Percentiles rank a stretch among this genome's conserved stretches.
Conservation (phyloP, 2,797 vertebrate species). For the Sphenodon punctatus region DNA sequence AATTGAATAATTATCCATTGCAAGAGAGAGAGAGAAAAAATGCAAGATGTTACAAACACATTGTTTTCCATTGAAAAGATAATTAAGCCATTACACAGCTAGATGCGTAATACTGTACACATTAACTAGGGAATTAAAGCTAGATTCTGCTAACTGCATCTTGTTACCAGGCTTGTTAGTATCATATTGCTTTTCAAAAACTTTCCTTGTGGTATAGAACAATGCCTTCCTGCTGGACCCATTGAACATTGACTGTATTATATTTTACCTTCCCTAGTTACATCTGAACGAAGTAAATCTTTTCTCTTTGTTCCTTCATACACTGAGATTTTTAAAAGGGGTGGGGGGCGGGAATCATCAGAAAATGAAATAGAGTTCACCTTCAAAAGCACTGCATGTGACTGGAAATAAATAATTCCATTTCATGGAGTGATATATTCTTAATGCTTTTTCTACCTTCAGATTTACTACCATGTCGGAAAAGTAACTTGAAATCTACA, state of each 20-base stretch:
- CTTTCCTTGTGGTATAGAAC: constrained; percentile 23
- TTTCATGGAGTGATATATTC: constrained; percentile 61
- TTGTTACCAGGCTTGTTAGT: constrained; percentile 8
- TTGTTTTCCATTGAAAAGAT: constrained; percentile 1
- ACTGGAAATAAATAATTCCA: constrained; percentile 69
- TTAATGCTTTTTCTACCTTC: constrained; percentile 50
- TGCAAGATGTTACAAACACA: neutral
- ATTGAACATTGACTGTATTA: neutral
- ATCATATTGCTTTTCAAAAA: neutral
- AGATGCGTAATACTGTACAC: neutral
- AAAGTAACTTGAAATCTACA: constrained; percentile 53
- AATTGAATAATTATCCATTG: constrained; percentile 5
- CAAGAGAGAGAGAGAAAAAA: neutral
- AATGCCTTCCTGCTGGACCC: constrained; percentile 43
- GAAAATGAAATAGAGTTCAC: constrained; percentile 67
- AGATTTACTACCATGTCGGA: constrained; percentile 49
- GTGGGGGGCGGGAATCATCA: constrained; percentile 1
- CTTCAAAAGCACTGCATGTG: constrained; percentile 54
- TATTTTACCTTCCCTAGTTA: constrained; percentile 38
- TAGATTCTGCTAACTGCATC: neutral
- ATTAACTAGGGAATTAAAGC: constrained; percentile 1
- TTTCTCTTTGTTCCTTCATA: constrained; percentile 46
- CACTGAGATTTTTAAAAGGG: constrained; percentile 48
- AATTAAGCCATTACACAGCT: neutral
- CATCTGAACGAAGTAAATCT: constrained; percentile 49